Evolutionary conservation across 2,888 invertebrate genomes (phyloP).

Genomic region (Drosophila neutralis): DNA sequence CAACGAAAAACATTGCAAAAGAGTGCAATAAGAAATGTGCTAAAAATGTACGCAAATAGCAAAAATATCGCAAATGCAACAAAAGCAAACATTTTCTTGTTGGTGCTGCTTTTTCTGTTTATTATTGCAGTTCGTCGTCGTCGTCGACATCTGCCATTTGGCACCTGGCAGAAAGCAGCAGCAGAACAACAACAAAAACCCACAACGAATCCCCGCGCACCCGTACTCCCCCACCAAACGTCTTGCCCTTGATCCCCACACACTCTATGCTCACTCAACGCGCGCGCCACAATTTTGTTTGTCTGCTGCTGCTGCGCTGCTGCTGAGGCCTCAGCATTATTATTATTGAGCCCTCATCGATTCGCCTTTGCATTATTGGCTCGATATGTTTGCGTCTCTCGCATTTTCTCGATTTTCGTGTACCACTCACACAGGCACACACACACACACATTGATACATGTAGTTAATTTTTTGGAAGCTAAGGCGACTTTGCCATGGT

Average conservation of each 20-base stretch:
- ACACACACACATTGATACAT: not conserved
- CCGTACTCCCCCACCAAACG: not conserved
- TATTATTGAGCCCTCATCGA: constrained; percentile 76
- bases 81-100: constrained; percentile 23
- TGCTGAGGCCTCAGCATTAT: constrained; percentile 65
- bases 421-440: not conserved
- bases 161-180: constrained; percentile 61
- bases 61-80: constrained; percentile 43
- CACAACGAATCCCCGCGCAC: not conserved
- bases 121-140: constrained; percentile 19
- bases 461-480: constrained; percentile 28
- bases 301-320: constrained; percentile 14
- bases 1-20: constrained; percentile 39
- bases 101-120: constrained; percentile 27
- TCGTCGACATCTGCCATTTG: constrained; percentile 57
- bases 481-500: constrained; percentile 43
- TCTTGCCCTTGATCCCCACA: constrained; percentile 7
- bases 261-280: constrained; percentile 8
- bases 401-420: constrained; percentile 29
- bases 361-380: constrained; percentile 41
- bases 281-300: constrained; percentile 34
- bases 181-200: constrained; percentile 7
- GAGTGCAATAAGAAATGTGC: constrained; percentile 72
- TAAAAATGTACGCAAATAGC: constrained; percentile 76
- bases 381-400: constrained; percentile 1